Percentiles rank a stretch among this genome's conserved stretches.
Evolutionary conservation across 92 coral and sea anemone genomes (phyloP).

Genomic region (Desmophyllum pertusum): DNA sequence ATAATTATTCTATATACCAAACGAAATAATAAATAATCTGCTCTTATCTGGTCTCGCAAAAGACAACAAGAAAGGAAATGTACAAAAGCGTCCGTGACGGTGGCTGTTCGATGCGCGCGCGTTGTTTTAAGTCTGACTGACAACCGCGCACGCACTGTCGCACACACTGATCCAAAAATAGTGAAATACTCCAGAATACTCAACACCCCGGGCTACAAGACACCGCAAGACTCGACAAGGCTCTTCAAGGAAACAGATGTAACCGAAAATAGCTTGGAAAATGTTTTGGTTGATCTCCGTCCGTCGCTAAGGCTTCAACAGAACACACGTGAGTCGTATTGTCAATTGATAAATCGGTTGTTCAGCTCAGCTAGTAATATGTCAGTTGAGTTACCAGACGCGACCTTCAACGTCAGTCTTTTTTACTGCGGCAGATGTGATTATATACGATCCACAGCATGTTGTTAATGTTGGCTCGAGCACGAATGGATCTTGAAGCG

Average conservation of each 20-base stretch:
- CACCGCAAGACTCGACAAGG: too few species aligned
- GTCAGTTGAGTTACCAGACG: background rate
- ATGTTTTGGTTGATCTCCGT: background rate
- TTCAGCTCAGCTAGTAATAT: background rate
- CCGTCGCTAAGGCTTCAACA: background rate
- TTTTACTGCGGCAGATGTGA: background rate
- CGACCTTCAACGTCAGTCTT: background rate
- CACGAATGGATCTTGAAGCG: conserved; percentile 26
- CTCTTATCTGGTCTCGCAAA: background rate
- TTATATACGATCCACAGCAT: background rate
- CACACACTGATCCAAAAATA: background rate
- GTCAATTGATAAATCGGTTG: background rate
- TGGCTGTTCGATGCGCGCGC: background rate
- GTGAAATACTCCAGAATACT: background rate
- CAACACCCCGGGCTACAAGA: background rate
- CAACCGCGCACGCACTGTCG: background rate
- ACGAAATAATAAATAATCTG: background rate
- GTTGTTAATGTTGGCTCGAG: conserved; percentile 1
- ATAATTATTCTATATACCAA: conserved; percentile 12
- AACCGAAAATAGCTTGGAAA: background rate
- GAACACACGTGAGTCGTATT: conserved; percentile 12
- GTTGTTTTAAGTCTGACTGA: background rate
- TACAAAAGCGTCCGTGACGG: background rate
- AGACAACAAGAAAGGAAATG: background rate
- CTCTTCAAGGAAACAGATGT: conserved; percentile 8